Percentiles rank a stretch among this genome's conserved stretches.
Conservation (phyloP, 2,797 vertebrate species). For the Dromococcyx pavoninus region DNA sequence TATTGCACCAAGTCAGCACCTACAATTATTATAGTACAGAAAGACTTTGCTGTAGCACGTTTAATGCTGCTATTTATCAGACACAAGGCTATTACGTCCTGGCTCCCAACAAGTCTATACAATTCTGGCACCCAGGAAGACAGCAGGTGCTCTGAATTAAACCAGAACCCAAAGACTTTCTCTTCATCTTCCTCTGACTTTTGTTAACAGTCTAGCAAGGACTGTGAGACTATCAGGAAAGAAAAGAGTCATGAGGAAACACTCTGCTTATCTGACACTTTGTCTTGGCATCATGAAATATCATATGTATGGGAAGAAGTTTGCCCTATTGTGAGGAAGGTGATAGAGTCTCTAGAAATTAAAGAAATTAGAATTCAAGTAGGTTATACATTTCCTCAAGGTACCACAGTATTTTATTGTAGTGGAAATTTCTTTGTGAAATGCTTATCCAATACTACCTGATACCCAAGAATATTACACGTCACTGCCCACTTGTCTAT, state of each 20-base stretch:
- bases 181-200: constrained; percentile 6
- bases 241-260: background rate
- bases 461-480: background rate
- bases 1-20: constrained; percentile 63
- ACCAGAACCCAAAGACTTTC: constrained; percentile 20
- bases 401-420: background rate
- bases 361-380: background rate
- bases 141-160: constrained; percentile 62
- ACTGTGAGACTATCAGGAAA: background rate
- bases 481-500: background rate
- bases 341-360: background rate
- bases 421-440: background rate
- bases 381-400: background rate
- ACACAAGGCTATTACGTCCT: constrained; percentile 66
- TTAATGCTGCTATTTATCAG: constrained; percentile 73
- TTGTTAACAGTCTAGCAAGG: background rate
- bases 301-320: background rate
- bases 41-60: constrained; percentile 70
- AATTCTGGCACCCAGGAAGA: constrained; percentile 52
- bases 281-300: background rate
- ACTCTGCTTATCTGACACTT: background rate
- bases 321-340: background rate
- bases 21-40: constrained; percentile 73
- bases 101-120: constrained; percentile 55
- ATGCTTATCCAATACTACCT: background rate